Evolutionary conservation across 2,797 vertebrate species (phyloP).

Genomic region (Premnoplex brunnescens): DNA sequence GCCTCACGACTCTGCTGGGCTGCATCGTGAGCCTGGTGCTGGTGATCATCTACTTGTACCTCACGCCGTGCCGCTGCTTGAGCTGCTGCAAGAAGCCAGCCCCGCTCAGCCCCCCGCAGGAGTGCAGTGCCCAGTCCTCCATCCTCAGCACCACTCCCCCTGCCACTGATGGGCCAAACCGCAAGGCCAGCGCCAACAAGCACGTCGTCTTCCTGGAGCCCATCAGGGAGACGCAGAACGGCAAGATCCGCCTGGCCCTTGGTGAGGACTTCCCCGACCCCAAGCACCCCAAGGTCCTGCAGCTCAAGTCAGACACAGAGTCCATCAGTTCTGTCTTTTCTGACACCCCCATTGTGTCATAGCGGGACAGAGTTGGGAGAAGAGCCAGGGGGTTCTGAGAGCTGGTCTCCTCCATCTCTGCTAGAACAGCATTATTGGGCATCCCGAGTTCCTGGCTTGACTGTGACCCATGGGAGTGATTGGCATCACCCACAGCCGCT

Average conservation of each 20-base stretch:
- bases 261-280: constrained; percentile 59
- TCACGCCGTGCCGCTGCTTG: constrained; percentile 87
- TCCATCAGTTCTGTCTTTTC: constrained; percentile 86
- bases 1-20: constrained; percentile 91
- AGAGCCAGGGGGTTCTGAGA: fast-evolving
- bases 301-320: constrained; percentile 78
- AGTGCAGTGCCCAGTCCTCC: constrained; percentile 88
- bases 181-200: constrained; percentile 89
- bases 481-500: neutral
- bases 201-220: constrained; percentile 97
- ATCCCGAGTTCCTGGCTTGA: neutral
- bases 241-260: constrained; percentile 80
- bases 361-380: constrained; percentile 9
- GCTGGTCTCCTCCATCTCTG: neutral
- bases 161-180: constrained; percentile 81
- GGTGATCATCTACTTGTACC: constrained; percentile 90
- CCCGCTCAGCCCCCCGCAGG: constrained; percentile 74
- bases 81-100: constrained; percentile 64
- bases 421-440: neutral
- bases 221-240: constrained; percentile 84
- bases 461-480: fast-evolving
- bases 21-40: constrained; percentile 89
- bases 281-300: constrained; percentile 72
- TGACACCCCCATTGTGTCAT: constrained; percentile 84
- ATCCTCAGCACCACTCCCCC: constrained; percentile 88